Evolutionary conservation across 2,888 invertebrate genomes (phyloP).

Genomic region (Euproctis similis): DNA sequence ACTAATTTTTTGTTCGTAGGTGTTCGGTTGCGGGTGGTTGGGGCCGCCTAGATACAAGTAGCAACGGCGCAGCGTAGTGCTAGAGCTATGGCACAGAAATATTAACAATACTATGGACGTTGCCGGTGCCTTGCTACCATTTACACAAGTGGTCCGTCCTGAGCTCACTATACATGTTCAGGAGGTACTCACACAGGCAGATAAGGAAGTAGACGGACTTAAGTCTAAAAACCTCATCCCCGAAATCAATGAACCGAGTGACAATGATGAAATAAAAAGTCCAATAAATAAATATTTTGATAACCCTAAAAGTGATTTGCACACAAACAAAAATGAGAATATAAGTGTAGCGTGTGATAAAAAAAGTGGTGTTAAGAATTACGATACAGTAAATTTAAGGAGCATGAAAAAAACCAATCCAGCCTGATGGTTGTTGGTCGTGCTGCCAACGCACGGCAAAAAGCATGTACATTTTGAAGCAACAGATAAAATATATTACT

Average conservation of each 20-base stretch:
- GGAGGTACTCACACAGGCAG: constrained; percentile 60
- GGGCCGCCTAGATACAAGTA: constrained; percentile 80
- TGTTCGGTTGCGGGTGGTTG: constrained; percentile 82
- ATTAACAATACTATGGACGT: constrained; percentile 74
- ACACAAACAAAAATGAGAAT: constrained; percentile 12
- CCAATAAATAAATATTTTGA: constrained; percentile 10
- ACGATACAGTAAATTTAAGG: constrained; percentile 26
- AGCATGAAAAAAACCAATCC: constrained; percentile 29
- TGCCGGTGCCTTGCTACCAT: constrained; percentile 64
- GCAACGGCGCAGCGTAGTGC: constrained; percentile 76
- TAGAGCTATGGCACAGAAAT: constrained; percentile 72
- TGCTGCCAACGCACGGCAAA: constrained; percentile 53
- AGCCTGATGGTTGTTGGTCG: constrained; percentile 65
- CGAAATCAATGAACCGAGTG: constrained; percentile 55
- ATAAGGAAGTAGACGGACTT: constrained; percentile 29
- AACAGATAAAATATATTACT: constrained; percentile 61
- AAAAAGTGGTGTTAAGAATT: constrained; percentile 20
- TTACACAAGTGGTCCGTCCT: constrained; percentile 62
- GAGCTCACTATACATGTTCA: constrained; percentile 66
- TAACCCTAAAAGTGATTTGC: constrained; percentile 8
- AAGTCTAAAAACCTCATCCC: constrained; percentile 44
- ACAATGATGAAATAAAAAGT: constrained; percentile 23
- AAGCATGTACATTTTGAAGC: constrained; percentile 70
- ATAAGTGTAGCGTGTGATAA: constrained; percentile 12
- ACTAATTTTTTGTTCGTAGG: constrained; percentile 41